Evolutionary conservation across 2,888 invertebrate species (phyloP), one percentile per base, ranked within the genome.

Genomic region (Pinctada fucata): DNA sequence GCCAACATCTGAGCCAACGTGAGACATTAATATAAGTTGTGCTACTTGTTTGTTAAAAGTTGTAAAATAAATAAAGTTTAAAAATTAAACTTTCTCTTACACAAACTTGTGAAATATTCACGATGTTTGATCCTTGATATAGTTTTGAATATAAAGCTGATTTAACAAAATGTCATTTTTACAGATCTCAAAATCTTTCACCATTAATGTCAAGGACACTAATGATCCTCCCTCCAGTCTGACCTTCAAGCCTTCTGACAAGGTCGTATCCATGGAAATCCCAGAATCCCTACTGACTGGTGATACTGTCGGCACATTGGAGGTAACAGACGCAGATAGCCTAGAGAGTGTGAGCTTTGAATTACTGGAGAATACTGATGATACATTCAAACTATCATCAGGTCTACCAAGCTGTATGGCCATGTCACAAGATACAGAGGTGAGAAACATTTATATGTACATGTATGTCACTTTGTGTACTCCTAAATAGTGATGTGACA

Each of bases 181-280:
- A 52, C 76, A 87, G 87, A 68, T 80, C 8, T 76, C 77, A 31
- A 73, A 71, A 47, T 85, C 68, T 48, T 86, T 87, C 63, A 83
- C 80, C 4, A 66, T 86, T 13, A 50, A 76, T 47, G 81, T 87
- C 2, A 75, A 16, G n/a, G 86, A 88, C 79, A 75, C 81, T 1
- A 88, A 88, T 72, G 88, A 88, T 48, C 71, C 58, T n/a, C 87
- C 88, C 52, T 68, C 48, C 2, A 49, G 45, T 1, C 51, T 87
- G 5, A 69, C 73, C 3, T 58, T 80, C 10, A 72, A 69, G 6
- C 63, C 73, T 13, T 47, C 72, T 6, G 58, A 70, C 16, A 73
- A 80, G 16, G 63, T 65, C 3, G 67, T 16, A 50, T 45, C 73
- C 4, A 76, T 83, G 72, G 71, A 72, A n/a, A 83, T 88, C 48